These are phyloP conservation scores for Linhomoeus sp. DNA, from an alignment of 2,888 invertebrate genomes.

Conservation along the genomic window DNA sequence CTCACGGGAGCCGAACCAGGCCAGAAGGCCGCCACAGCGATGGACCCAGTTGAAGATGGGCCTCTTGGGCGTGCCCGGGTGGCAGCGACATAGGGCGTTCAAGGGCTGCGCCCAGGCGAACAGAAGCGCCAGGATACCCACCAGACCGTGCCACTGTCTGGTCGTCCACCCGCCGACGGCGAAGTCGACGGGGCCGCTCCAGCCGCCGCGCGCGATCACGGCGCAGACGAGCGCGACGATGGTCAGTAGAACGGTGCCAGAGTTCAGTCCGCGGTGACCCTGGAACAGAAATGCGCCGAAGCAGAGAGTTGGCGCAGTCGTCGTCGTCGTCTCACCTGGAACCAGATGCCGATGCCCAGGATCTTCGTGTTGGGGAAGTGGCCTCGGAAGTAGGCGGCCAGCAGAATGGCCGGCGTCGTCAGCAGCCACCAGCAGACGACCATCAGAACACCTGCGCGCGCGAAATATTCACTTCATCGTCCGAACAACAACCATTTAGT, in stretches of 20 bases:
- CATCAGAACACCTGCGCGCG: conserved; percentile 26
- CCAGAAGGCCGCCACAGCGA: not conserved
- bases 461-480: too few relatives aligned
- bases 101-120: conserved; percentile 1
- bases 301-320: too few relatives aligned
- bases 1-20: conserved; percentile 2
- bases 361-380: conserved; percentile 26
- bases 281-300: not conserved
- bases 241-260: not conserved
- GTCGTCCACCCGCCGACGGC: not conserved
- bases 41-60: conserved; percentile 5
- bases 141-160: not conserved
- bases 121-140: not conserved
- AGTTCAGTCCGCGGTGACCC: conserved; percentile 2
- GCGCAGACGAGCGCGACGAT: not conserved
- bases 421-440: conserved; percentile 29
- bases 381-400: conserved; percentile 27
- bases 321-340: too few relatives aligned
- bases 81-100: not conserved
- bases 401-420: conserved; percentile 26
- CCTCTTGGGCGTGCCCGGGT: not conserved
- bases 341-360: conserved; percentile 27
- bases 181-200: not conserved
- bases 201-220: not conserved
- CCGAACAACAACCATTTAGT: too few relatives aligned